Conservation (phyloP, 2,888 invertebrate species). For the Cephus nigrinus region DNA sequence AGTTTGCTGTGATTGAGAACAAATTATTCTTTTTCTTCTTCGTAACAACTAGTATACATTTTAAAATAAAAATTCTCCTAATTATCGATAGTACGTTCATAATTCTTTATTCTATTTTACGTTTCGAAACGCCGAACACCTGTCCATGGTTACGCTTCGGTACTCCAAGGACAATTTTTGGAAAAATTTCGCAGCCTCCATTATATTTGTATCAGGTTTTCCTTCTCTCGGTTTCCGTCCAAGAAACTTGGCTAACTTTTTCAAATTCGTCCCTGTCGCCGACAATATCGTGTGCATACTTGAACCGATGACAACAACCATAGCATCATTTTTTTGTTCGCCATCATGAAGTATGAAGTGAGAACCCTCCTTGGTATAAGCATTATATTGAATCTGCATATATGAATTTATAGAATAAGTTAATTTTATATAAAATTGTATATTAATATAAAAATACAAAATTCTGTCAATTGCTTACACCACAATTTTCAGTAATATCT, state of each 20-base stretch:
- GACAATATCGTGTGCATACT: constrained; percentile 30
- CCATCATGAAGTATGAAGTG: constrained; percentile 38
- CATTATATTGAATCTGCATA: constrained; percentile 34
- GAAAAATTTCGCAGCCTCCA: constrained; percentile 20
- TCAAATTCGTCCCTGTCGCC: constrained; percentile 24
- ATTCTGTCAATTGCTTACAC: background rate
- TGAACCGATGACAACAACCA: constrained; percentile 29
- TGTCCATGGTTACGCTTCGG: constrained; percentile 16
- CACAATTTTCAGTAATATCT: constrained; percentile 7
- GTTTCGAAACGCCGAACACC: background rate
- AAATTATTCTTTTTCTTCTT: background rate
- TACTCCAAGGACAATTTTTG: constrained; percentile 24
- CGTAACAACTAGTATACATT: background rate
- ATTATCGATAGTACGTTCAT: background rate
- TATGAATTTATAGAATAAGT: background rate
- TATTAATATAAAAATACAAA: background rate
- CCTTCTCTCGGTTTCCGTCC: constrained; percentile 11
- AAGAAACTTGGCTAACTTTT: constrained; percentile 25
- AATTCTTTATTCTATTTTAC: background rate
- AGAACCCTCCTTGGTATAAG: constrained; percentile 29
- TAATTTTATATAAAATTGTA: background rate
- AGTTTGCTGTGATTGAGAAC: background rate
- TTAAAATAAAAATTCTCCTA: background rate
- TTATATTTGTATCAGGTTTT: constrained; percentile 30
- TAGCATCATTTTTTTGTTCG: constrained; percentile 23